A percentile compares a stretch with the other conserved stretches of the same genome.
Evolutionary conservation across 2,113 vertebrate genomes (phyloP).

Genomic region (Hystrix cristata): DNA sequence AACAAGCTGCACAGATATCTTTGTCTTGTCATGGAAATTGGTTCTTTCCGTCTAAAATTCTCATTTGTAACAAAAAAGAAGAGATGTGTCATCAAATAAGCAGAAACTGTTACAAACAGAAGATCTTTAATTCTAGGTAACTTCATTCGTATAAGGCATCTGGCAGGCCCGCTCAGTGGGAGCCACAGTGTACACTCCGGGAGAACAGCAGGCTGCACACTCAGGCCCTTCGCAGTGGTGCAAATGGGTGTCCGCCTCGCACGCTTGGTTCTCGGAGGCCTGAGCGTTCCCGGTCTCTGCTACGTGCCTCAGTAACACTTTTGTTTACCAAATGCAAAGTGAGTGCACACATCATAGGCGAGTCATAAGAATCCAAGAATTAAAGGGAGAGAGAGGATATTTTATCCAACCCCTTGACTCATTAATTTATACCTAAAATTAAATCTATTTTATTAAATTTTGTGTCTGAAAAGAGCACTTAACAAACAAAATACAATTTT

Average conservation of each 20-base stretch:
- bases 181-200: background rate
- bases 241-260: background rate
- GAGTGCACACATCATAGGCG: background rate
- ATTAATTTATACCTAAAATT: background rate
- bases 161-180: background rate
- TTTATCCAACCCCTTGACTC: background rate
- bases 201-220: background rate
- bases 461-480: background rate
- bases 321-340: background rate
- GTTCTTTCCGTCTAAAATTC: constrained; percentile 28
- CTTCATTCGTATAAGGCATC: constrained; percentile 28
- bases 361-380: background rate
- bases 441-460: background rate
- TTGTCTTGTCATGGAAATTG: constrained; percentile 27
- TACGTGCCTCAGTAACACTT: background rate
- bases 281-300: background rate
- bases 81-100: constrained; percentile 37
- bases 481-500: background rate
- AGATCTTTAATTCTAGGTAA: constrained; percentile 53
- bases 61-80: constrained; percentile 54
- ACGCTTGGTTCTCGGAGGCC: background rate
- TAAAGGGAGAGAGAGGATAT: background rate
- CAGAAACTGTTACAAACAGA: constrained; percentile 21
- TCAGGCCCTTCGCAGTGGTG: background rate
- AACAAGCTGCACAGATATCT: background rate